Evolutionary conservation across 2,797 vertebrate genomes (phyloP), one percentile per base, ranked within the genome.

Genomic region (Amblyraja radiata): DNA sequence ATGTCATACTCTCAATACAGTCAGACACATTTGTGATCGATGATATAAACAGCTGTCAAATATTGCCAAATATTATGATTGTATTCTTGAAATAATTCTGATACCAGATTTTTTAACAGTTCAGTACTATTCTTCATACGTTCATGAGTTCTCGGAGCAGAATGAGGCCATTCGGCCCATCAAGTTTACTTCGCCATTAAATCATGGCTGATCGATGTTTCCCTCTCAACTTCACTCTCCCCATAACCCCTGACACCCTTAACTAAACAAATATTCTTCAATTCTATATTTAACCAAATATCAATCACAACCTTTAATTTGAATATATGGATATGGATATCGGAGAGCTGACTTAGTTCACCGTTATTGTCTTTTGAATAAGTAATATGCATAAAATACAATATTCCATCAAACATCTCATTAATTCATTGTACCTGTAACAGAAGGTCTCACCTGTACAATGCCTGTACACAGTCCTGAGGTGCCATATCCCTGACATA

Each of bases 391-490:
- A 54, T 54, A 54, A 54, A 54, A 54, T 63, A 65, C 28, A 36
- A n/a, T 65, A 32, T 78, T 16, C n/a, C 61, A 61, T 61, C 61
- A 86, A 86, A 61, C n/a, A 25, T 58, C 3, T 79, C 63, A 36
- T 93, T 39, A 77, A 79, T 93, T 73, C 21, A 10, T 73, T 16
- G 13, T 6, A 32, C 4, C 61, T 18, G 14, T 11, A 88, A 58
- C 73, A 32, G 46, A 80, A 84, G 58, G 11, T 14, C 93, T 6
- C 96, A 98, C 97, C 97, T 97, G 94, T 95, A 95, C 93, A 98
- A 94, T 68, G 97, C 97, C 93, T 97, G 97, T 94, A 97, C 96
- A 93, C 96, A 97, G 0, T 90, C 93, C 6, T 78, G 92, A 1
- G 96, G 95, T 93, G 96, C 74, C 0, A 16, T 78, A 65, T 95